A percentile compares a stretch with the other conserved stretches of the same genome.
phyloP scores from a whole-genome alignment of 2,888 invertebrate genomes.

The Cantharis lateralis region DNA sequence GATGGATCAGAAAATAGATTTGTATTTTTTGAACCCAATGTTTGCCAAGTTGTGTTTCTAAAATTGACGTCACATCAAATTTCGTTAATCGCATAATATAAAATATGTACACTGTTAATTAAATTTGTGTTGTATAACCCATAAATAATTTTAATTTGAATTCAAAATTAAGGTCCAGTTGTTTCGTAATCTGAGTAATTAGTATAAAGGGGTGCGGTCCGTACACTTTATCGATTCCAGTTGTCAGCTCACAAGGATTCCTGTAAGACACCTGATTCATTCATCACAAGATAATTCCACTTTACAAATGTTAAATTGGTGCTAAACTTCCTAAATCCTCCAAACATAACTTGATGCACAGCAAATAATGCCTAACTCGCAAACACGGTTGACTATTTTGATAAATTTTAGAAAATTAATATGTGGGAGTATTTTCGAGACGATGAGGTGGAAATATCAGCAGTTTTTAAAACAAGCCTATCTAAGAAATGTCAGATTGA shows the following conservation, averaged over 20 bases:
- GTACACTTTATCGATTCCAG: slow-evolving; percentile 13
- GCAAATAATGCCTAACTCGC: not conserved
- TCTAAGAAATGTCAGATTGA: not conserved
- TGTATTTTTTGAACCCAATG: not conserved
- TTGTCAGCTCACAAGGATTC: slow-evolving; percentile 12
- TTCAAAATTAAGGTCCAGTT: slow-evolving; percentile 12
- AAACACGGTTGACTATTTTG: not conserved
- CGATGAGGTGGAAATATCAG: not conserved
- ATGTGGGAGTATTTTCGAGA: not conserved
- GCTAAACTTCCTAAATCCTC: slow-evolving; percentile 2
- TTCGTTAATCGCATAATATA: not conserved
- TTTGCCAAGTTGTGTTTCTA: not conserved
- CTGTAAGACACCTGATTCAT: slow-evolving; percentile 30
- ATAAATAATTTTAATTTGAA: not conserved
- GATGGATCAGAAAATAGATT: not conserved
- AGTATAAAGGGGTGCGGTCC: slow-evolving; percentile 18
- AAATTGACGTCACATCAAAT: not conserved
- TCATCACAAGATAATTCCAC: slow-evolving; percentile 31
- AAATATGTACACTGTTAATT: not conserved
- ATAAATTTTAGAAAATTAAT: not conserved
- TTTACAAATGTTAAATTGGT: slow-evolving; percentile 17
- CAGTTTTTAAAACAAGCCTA: not conserved
- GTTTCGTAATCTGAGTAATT: slow-evolving; percentile 14
- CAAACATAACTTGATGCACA: not conserved
- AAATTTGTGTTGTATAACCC: not conserved